Base-by-base conservation (phyloP, 64 coral and sea anemone species). In the Pachyseris speciosa region DNA sequence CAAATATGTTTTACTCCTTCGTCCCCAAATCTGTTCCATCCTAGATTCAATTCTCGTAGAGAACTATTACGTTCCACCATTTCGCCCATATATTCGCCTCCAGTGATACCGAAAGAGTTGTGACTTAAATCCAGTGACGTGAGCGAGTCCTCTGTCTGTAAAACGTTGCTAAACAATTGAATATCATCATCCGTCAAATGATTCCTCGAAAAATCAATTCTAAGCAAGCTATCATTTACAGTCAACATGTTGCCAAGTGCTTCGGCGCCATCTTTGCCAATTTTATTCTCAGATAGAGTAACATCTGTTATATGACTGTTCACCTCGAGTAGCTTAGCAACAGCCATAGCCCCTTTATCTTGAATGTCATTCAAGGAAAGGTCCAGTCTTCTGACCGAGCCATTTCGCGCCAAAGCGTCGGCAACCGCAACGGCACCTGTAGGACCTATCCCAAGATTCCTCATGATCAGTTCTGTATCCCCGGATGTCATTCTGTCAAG, bases 11-110 rank as follows among this genome's bases (percentile, higher is more conserved):
- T 93, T 7, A 84, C 49, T 78, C 95, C 95, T 17, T 52, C 37
- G 24, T 97, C 95, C 2, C 95, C 86, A n/a, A 97, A 86, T 41
- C 93, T 55, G 28, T 97, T 97, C 95, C 95, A 97, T 4, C 95
- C 95, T 5, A 97, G 29, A 67, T 90, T 83, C 22, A 97, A 92
- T 27, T 93, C 78, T 29, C 60, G 7, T 19, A 97, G 34, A 15
- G 91, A 93, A 29, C 27, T 40, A 47, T 97, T 94, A 16, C 30
- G 67, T 36, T 30, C 61, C 40, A 97, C 69, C 72, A 93, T 84
- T 57, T 93, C 91, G 5, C 86, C 95, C 20, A 97, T 38, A 38
- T 90, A 85, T 9, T 83, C 64, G 0, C 95, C 95, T 16, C 68
- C 86, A 22, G 73, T 90, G 17, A 47, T 30, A 52, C 81, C 67